Conservation (phyloP, 2,113 vertebrate species). For the Pangasianodon gigas region DNA sequence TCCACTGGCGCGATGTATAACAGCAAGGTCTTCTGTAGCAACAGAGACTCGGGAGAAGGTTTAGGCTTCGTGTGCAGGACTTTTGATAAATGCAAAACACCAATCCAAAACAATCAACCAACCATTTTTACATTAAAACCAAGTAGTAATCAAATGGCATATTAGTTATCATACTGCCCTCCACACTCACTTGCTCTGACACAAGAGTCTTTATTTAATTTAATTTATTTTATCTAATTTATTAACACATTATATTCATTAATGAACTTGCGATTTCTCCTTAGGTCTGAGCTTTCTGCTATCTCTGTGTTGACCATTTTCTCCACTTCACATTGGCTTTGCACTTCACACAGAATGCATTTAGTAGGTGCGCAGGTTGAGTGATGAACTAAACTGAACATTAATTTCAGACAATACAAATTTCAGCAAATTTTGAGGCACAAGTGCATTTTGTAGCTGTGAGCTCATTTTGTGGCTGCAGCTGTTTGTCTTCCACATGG, state of each 20-base stretch:
- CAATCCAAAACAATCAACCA: background rate
- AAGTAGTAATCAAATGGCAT: background rate
- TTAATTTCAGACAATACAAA: background rate
- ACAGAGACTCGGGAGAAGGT: background rate
- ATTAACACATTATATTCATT: background rate
- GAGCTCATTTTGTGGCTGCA: background rate
- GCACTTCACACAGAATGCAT: background rate
- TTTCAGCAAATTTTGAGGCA: background rate
- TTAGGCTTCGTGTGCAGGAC: background rate
- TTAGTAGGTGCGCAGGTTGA: background rate
- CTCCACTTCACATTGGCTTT: background rate
- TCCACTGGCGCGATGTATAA: background rate
- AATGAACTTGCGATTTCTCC: background rate
- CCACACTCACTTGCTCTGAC: background rate
- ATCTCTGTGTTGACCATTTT: background rate
- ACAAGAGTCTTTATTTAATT: background rate
- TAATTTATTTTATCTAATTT: background rate
- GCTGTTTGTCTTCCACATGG: background rate
- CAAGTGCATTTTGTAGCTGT: background rate
- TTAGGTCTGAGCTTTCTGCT: background rate
- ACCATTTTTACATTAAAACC: background rate
- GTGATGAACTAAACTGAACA: background rate
- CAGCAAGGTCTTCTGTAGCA: background rate
- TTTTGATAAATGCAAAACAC: background rate
- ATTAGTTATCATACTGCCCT: background rate